Evolutionary conservation across 2,113 vertebrate genomes (phyloP), one percentile per base, ranked within the genome.

Genomic region (Tiliqua scincoides): DNA sequence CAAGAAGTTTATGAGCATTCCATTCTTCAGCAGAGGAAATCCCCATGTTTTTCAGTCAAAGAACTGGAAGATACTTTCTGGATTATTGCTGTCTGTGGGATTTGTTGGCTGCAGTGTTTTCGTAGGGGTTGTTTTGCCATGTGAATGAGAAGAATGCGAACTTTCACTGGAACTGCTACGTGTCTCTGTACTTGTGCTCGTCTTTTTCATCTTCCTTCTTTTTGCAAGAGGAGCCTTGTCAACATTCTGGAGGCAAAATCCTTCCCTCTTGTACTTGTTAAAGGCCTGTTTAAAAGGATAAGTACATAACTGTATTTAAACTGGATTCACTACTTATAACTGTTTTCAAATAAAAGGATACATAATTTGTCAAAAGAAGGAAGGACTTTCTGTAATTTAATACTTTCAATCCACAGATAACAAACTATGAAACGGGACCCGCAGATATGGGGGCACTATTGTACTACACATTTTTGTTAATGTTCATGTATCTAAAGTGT

Each of bases 101-200:
- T 93, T 90, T 90, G 95, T 63, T n/a, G 96, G 95, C 86, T 96
- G 97, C 92, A 96, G 90, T 0, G 94, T 91, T 94, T 96, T 95
- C 7, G 96, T 93, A 15, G 96, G 96, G 17, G 96, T 97, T 43
- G 93, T 96, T 94, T 99, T 99, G 86, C 98, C 98, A 73, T 98
- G 98, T 12, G 98, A 99, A 79, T 98, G 98, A 75, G 98, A 99
- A 4, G 98, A 99, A 81, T 98, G 98, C 27, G 98, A 98, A 92
- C 98, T 99, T 96, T 99, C 99, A 59, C 99, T 98, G 83, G 99
- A 99, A 92, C 98, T 99, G 97, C 98, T 99, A 93, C 98, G 98
- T 0, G 98, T 99, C 93, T 99, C 99, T 1, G 99, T 99, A 91
- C 99, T 99, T 82, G 99, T 99, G 95, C 99, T 99, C 0, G 98